Conservation (phyloP, 2,888 invertebrate genomes). For the Eristalis tenax region DNA sequence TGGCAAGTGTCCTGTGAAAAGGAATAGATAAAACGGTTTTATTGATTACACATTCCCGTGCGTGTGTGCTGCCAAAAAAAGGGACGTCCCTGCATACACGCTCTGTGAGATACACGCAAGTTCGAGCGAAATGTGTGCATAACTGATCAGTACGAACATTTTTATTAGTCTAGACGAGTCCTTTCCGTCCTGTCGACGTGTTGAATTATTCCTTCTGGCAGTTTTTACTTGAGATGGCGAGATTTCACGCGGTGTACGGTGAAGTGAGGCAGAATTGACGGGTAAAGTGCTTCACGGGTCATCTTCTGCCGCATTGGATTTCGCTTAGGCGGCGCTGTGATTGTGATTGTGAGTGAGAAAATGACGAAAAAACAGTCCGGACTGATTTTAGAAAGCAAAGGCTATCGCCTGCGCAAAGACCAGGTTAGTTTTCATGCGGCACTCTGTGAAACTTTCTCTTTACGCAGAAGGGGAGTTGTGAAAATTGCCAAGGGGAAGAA, state of each 20-base stretch:
- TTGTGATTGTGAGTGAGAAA: not conserved
- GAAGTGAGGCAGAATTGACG: not conserved
- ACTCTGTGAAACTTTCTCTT: not conserved
- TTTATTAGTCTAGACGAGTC: constrained; percentile 30
- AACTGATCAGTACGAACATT: not conserved
- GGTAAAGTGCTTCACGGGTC: not conserved
- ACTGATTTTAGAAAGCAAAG: constrained; percentile 28
- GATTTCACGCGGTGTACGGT: constrained; percentile 1
- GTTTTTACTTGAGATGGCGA: not conserved
- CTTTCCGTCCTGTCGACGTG: not conserved
- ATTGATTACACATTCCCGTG: constrained; percentile 31
- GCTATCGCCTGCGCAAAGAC: constrained; percentile 12
- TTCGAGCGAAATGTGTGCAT: not conserved
- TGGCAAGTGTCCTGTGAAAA: not conserved
- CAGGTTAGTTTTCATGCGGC: constrained; percentile 29
- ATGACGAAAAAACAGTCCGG: constrained; percentile 13
- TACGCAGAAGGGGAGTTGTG: not conserved
- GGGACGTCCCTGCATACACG: not conserved
- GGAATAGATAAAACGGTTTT: not conserved
- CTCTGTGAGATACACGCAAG: constrained; percentile 2
- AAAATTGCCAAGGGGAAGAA: too few species aligned
- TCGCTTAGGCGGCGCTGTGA: not conserved
- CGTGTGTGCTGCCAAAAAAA: not conserved
- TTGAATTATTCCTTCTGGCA: not conserved
- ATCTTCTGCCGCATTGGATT: not conserved